Percentiles rank a stretch among this genome's conserved stretches.
Conservation (phyloP, 2,888 invertebrate genomes). For the Dioctria linearis region DNA sequence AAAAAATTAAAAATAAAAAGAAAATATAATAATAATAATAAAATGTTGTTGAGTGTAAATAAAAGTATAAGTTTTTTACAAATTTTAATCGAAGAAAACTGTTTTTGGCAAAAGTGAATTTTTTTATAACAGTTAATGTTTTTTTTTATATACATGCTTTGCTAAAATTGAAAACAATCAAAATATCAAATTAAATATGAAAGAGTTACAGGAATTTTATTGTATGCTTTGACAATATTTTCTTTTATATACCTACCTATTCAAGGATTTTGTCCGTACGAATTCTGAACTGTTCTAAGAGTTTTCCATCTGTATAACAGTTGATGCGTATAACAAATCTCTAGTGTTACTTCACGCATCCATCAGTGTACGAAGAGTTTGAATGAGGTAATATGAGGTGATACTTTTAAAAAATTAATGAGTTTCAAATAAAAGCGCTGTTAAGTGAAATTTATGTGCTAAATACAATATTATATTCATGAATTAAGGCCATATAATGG, state of each 20-base stretch:
- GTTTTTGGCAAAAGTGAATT: not conserved
- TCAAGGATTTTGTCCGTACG: conserved; percentile 30
- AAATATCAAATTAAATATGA: not conserved
- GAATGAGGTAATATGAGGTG: conserved; percentile 50
- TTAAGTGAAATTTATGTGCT: conserved; percentile 22
- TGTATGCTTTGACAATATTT: conserved; percentile 1
- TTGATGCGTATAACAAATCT: conserved; percentile 26
- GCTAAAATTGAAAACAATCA: not conserved
- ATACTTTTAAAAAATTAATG: conserved; percentile 42
- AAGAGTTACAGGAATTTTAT: not conserved
- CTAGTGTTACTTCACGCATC: conserved; percentile 32
- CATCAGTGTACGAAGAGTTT: conserved; percentile 24
- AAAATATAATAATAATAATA: not conserved
- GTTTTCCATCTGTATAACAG: conserved; percentile 33
- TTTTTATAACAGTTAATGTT: conserved; percentile 1
- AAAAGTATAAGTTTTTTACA: conserved; percentile 14
- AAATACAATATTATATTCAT: conserved; percentile 5
- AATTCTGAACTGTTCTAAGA: conserved; percentile 15
- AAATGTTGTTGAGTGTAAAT: conserved; percentile 34
- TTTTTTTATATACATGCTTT: not conserved
- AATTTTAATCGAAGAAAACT: not conserved
- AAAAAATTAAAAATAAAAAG: too few relatives aligned
- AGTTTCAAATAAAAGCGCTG: conserved; percentile 29
- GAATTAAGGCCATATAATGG: not conserved
- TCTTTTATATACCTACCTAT: not conserved